phyloP scores from a whole-genome alignment of 1,140 invertebrate species.

The Leptestheria dahalacensis region DNA sequence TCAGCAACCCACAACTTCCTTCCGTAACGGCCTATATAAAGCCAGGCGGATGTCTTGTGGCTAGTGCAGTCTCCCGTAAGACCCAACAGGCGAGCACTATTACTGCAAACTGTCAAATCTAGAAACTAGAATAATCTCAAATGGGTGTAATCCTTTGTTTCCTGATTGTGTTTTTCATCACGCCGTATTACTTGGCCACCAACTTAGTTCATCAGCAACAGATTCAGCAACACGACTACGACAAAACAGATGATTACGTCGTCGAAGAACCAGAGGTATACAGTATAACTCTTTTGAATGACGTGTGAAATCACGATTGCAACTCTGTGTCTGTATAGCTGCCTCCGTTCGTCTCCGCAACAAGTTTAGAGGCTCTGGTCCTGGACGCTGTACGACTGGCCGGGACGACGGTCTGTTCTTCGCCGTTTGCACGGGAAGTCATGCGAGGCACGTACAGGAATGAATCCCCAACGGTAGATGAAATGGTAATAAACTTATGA shows the following conservation, averaged over 20 bases:
- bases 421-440: conserved; percentile 9
- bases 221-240: too few relatives aligned
- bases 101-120: too few relatives aligned
- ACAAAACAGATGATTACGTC: too few relatives aligned
- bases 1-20: neutral
- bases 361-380: conserved; percentile 10
- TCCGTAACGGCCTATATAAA: neutral
- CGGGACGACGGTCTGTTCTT: conserved; percentile 11
- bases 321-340: neutral
- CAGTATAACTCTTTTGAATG: too few relatives aligned
- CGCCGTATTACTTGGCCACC: neutral
- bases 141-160: neutral
- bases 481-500: conserved; percentile 6
- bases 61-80: too few relatives aligned
- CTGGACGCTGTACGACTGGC: conserved; percentile 7
- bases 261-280: neutral
- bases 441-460: conserved; percentile 13
- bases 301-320: too few relatives aligned
- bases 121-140: too few relatives aligned
- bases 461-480: neutral
- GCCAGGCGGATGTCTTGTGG: too few relatives aligned
- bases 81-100: neutral
- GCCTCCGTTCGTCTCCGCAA: neutral
- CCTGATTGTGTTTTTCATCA: neutral
- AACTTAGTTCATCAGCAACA: neutral